Base-by-base conservation (phyloP, 1,140 invertebrate species). In the Leptinotarsa texana region DNA sequence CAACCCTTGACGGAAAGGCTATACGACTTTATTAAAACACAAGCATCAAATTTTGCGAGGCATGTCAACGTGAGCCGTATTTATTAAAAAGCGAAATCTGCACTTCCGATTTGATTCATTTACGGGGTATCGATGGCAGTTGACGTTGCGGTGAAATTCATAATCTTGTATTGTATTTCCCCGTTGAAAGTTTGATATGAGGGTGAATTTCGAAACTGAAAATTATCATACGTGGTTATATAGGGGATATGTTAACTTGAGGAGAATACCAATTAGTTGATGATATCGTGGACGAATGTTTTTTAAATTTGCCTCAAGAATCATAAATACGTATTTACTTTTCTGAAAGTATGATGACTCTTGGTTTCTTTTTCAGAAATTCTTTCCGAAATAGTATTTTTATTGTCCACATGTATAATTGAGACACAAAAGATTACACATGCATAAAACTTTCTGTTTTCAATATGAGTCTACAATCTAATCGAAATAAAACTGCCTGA, bases 81-180 rank as follows among this genome's bases (percentile, higher is more conserved):
- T 80, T 78, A 80, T 79, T 77, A 76, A 80, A 79, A 79, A 76
- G 27, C 69, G 21, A 65, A 73, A 63, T 69, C 73, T n/a, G 63
- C 70, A 73, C 73, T 77, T 62, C 63, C 72, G 72, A 67, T 75
- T 62, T 76, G 77, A 80, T 80, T 77, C 75, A 80, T 80, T 78
- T 78, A 80, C 74, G 74, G 72, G 63, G 72, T 78, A 77, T 77
- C 75, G 75, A 78, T 76, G 68, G 74, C 77, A 76, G 74, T 75
- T 75, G 71, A 65, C 76, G 70, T 69, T 77, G 75, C 33, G 74
- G 76, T 70, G 71, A 75, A 75, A 78, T 74, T 78, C 77, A 80
- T 78, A 77, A 78, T 75, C 77, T 75, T 74, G 78, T 76, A 74
- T 77, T 77, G 74, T 74, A 70, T 79, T 77, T 76, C 77, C 74